These are phyloP conservation scores for Ptychadena robeensis DNA, from an alignment of 2,797 vertebrate genomes.

Conservation along the genomic window DNA sequence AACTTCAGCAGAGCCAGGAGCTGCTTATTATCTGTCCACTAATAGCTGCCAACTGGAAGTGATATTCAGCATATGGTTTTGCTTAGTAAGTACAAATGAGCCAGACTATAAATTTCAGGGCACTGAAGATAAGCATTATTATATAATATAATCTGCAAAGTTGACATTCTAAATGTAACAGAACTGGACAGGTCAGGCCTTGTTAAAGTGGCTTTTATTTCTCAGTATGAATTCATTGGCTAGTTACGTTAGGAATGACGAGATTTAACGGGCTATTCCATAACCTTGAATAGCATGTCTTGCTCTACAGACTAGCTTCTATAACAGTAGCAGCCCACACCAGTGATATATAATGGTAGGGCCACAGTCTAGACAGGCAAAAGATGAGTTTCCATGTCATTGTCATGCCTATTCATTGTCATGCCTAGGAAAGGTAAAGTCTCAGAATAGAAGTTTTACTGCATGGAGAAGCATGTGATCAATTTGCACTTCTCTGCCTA, in stretches of 20 bases:
- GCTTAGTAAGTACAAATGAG: constrained; percentile 41
- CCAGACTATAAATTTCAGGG: background rate
- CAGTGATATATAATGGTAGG: background rate
- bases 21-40: constrained; percentile 25
- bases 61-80: constrained; percentile 42
- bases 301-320: background rate
- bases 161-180: constrained; percentile 8
- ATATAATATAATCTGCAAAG: constrained; percentile 9
- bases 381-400: no score
- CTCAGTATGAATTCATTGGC: background rate
- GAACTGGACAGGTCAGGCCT: constrained; percentile 3
- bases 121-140: constrained; percentile 10
- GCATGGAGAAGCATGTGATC: no score
- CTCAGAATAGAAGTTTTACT: no score
- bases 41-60: constrained; percentile 28
- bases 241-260: background rate
- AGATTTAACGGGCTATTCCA: background rate
- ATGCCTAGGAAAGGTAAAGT: no score
- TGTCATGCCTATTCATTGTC: no score
- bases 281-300: background rate
- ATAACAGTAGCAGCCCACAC: background rate
- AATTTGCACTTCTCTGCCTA: no score
- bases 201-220: background rate
- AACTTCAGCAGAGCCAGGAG: constrained; percentile 21
- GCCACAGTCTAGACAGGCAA: background rate